Percentiles rank a stretch among this genome's conserved stretches.
phyloP scores from a whole-genome alignment of 2,113 vertebrate genomes.

The Chroicocephalus ridibundus region DNA sequence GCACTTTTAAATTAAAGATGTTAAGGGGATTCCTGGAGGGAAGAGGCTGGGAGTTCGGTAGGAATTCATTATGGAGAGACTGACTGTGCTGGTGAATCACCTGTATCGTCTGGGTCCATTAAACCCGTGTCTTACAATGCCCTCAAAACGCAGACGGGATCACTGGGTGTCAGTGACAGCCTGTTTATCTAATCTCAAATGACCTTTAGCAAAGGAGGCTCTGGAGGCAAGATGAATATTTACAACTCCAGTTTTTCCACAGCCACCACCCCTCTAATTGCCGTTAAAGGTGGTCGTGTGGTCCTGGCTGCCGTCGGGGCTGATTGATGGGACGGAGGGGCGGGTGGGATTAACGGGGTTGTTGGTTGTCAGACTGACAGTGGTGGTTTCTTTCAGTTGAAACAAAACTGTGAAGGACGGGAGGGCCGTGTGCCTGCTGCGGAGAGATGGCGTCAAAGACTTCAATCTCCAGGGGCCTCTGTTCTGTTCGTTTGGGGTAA shows the following conservation, averaged over 20 bases:
- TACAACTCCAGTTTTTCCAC: background rate
- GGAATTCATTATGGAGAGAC: background rate
- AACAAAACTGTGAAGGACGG: background rate
- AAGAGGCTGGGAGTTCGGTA: background rate
- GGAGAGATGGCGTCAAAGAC: background rate
- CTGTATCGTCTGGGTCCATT: background rate
- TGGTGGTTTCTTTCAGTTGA: background rate
- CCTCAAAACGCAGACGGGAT: background rate
- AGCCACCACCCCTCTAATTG: background rate
- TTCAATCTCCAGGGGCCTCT: background rate
- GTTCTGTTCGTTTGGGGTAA: background rate
- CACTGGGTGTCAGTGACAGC: background rate
- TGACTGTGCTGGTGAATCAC: background rate
- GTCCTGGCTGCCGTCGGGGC: background rate
- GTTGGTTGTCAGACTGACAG: background rate
- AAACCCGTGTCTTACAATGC: background rate
- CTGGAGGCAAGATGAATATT: background rate
- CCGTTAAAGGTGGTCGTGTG: background rate
- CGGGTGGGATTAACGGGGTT: background rate
- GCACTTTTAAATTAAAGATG: conserved; percentile 13
- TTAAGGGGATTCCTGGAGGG: background rate
- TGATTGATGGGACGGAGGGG: background rate
- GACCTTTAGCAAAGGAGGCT: background rate
- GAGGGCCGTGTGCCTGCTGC: accelerated
- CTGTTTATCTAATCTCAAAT: background rate